These are phyloP conservation scores for Oostethus manadensis DNA, from an alignment of 2,113 vertebrate genomes.

Conservation along the genomic window DNA sequence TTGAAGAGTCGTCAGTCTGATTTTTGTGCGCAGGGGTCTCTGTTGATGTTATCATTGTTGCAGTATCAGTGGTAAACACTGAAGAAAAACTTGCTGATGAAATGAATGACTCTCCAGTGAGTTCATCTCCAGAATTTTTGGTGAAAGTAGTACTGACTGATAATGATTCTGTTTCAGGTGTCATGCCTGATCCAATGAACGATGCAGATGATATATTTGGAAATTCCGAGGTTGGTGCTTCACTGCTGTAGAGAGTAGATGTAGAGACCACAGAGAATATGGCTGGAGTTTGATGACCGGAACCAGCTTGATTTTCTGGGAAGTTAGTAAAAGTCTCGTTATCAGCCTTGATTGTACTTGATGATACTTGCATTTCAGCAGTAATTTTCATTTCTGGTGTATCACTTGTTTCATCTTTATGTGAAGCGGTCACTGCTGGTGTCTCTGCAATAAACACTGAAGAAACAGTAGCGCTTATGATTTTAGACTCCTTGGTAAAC, in stretches of 20 bases:
- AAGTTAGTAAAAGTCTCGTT: background rate
- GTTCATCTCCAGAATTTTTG: conserved; percentile 7
- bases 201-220: background rate
- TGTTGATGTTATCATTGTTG: background rate
- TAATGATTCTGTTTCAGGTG: background rate
- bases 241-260: conserved; percentile 4
- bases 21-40: background rate
- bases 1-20: background rate
- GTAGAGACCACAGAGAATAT: background rate
- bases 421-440: background rate
- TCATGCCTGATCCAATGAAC: background rate
- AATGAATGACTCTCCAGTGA: background rate
- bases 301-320: background rate
- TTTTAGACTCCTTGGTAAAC: background rate
- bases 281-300: background rate
- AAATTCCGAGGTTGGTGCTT: conserved; percentile 1
- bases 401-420: background rate
- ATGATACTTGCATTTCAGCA: background rate
- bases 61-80: background rate
- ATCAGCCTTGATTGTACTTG: background rate
- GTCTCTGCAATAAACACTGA: background rate
- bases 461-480: background rate
- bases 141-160: rapidly evolving
- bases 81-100: background rate
- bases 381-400: background rate